Conservation (phyloP, 2,113 vertebrate genomes). For the Leiothrix lutea region DNA sequence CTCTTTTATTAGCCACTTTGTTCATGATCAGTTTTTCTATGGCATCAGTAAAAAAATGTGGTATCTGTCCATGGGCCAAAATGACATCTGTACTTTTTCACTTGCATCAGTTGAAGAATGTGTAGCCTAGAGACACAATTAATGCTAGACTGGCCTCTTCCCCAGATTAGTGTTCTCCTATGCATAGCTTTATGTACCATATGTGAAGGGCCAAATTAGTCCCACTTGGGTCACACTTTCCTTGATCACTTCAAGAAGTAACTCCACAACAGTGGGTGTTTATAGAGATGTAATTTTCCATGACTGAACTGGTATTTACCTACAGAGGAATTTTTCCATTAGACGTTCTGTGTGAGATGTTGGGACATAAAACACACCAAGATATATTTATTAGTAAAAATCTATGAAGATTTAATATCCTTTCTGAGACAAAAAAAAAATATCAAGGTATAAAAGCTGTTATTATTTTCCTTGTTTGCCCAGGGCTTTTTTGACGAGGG, state of each 20-base stretch:
- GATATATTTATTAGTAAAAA: background rate
- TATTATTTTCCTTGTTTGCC: background rate
- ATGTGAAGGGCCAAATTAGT: slow-evolving; percentile 19
- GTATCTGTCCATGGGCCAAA: slow-evolving; percentile 27
- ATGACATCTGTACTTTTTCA: slow-evolving; percentile 54
- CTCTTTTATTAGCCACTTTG: slow-evolving; percentile 8
- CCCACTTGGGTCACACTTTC: slow-evolving; percentile 5
- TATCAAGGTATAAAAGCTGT: background rate
- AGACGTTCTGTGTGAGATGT: background rate
- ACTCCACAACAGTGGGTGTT: slow-evolving; percentile 1
- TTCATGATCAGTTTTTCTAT: slow-evolving; percentile 8
- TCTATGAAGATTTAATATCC: background rate
- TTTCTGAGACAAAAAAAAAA: background rate
- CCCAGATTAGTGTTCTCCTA: background rate
- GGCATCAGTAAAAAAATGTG: slow-evolving; percentile 13
- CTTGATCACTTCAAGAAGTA: slow-evolving; percentile 14
- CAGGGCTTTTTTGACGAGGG: background rate
- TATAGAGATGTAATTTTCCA: slow-evolving; percentile 35
- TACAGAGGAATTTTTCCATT: background rate
- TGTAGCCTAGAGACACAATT: slow-evolving; percentile 63
- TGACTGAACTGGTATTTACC: background rate
- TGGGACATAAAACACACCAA: background rate
- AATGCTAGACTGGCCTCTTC: slow-evolving; percentile 40
- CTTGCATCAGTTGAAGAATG: slow-evolving; percentile 46
- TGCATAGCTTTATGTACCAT: slow-evolving; percentile 27